Percentiles rank a stretch among this genome's conserved stretches.
Conservation (phyloP, 37 sponge, comb jelly and placozoan species). For the Spongilla lacustris region DNA sequence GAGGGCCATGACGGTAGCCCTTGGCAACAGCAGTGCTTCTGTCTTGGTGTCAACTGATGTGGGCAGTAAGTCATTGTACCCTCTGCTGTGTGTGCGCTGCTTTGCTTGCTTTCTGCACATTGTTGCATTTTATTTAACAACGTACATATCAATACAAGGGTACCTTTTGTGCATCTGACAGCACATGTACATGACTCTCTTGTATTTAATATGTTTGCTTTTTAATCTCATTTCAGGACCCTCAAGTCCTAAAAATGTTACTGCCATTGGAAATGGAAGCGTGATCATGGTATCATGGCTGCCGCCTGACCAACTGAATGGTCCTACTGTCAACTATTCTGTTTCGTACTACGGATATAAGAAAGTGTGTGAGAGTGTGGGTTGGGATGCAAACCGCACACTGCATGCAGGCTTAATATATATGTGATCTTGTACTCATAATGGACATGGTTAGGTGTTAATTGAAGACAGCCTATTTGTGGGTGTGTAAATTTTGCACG, state of each 20-base stretch:
- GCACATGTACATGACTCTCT: no score
- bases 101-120: no score
- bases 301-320: conserved; percentile 11
- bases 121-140: no score
- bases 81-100: background rate
- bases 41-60: background rate
- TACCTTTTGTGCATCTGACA: no score
- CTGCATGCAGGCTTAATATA: background rate
- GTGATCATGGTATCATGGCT: conserved; percentile 3
- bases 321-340: conserved; percentile 4
- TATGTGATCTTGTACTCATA: no score
- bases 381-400: background rate
- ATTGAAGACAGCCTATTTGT: no score
- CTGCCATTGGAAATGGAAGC: background rate
- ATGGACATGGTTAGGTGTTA: no score
- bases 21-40: background rate
- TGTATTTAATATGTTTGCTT: background rate
- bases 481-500: no score
- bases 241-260: conserved; percentile 5
- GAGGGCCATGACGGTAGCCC: conserved; percentile 24
- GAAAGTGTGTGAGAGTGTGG: background rate
- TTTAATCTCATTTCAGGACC: background rate
- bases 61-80: background rate
- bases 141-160: no score
- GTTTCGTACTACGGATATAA: background rate